A percentile compares a stretch with the other conserved stretches of the same genome.
These are phyloP conservation scores for Cuniculus paca DNA, from an alignment of 2,797 vertebrate genomes.

Conservation along the genomic window DNA sequence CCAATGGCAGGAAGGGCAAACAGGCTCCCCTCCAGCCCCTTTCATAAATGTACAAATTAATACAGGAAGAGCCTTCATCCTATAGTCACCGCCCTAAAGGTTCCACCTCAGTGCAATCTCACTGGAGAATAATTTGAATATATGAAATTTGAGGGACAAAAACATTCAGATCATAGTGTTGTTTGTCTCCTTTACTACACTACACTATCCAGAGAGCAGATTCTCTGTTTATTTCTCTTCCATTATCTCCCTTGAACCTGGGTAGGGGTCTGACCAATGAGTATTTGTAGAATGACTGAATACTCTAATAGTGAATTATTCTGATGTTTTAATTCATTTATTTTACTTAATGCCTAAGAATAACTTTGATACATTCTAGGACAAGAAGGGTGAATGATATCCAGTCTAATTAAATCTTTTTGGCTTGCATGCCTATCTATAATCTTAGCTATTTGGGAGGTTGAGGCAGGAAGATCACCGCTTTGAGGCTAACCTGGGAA, in stretches of 20 bases:
- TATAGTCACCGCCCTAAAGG: background rate
- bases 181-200: fast-evolving
- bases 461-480: background rate
- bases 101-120: too few species aligned
- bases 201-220: background rate
- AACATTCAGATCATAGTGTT: background rate
- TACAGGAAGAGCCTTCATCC: background rate
- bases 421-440: background rate
- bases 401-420: background rate
- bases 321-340: background rate
- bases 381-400: background rate
- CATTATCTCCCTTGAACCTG: too few species aligned
- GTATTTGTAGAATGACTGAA: background rate
- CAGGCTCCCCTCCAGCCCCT: too few species aligned
- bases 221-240: background rate
- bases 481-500: background rate
- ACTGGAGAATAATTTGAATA: background rate
- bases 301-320: background rate
- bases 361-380: background rate
- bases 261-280: background rate
- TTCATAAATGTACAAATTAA: background rate
- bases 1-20: background rate
- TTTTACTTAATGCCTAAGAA: background rate
- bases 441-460: background rate
- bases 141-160: background rate